A percentile compares a stretch with the other conserved stretches of the same genome.
phyloP scores from a whole-genome alignment of 2,888 invertebrate genomes.

The Lordiphosa fenestrarum region DNA sequence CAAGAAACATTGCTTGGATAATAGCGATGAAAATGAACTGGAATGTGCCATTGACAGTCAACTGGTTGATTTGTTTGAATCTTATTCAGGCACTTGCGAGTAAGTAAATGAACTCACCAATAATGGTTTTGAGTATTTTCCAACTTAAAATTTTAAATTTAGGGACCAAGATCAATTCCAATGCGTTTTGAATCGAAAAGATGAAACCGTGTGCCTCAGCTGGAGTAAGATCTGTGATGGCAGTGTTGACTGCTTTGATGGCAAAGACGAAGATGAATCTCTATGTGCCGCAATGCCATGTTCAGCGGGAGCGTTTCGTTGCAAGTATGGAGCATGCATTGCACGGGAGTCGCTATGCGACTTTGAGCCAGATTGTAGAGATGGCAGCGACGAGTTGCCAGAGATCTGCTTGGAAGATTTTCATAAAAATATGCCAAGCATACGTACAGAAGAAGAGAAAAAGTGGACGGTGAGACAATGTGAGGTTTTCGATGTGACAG shows the following conservation, averaged over 20 bases:
- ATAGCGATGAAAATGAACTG: slow-evolving; percentile 30
- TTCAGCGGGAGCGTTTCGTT: slow-evolving; percentile 60
- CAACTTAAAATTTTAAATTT: not conserved
- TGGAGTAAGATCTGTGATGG: slow-evolving; percentile 61
- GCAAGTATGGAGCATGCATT: slow-evolving; percentile 62
- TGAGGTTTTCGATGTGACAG: not conserved
- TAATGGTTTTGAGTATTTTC: not conserved
- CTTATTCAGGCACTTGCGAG: slow-evolving; percentile 18
- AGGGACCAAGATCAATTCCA: slow-evolving; percentile 7
- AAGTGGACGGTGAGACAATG: slow-evolving; percentile 4
- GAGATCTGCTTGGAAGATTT: slow-evolving; percentile 3
- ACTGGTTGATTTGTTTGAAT: not conserved
- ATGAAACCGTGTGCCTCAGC: slow-evolving; percentile 5
- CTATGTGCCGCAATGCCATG: slow-evolving; percentile 49
- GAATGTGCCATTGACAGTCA: slow-evolving; percentile 6
- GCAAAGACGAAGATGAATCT: slow-evolving; percentile 57
- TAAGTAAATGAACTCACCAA: slow-evolving; percentile 5
- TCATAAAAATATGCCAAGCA: not conserved
- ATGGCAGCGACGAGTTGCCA: slow-evolving; percentile 33
- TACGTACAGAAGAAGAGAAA: not conserved
- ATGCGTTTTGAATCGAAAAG: slow-evolving; percentile 33
- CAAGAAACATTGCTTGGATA: slow-evolving; percentile 22
- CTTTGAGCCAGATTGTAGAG: slow-evolving; percentile 28
- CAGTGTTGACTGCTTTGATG: slow-evolving; percentile 46
- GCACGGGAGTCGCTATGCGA: slow-evolving; percentile 9